Evolutionary conservation across 2,888 invertebrate species (phyloP).

Genomic region (Melanophora roralis): DNA sequence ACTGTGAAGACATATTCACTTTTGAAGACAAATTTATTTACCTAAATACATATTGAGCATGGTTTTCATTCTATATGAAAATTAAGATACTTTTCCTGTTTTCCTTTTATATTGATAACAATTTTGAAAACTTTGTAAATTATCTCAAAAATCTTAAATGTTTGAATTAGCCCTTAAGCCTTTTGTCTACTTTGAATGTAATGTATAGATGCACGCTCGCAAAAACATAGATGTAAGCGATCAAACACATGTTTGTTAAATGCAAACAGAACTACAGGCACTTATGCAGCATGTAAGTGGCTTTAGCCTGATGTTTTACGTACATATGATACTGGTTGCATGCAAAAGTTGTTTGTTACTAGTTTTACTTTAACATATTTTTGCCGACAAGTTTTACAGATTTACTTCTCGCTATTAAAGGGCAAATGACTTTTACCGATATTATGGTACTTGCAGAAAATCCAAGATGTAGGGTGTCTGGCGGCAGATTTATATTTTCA

Average conservation of each 20-base stretch:
- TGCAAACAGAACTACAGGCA: neutral
- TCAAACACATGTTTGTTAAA: neutral
- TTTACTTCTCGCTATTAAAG: no score
- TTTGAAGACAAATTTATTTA: no score
- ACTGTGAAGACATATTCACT: neutral
- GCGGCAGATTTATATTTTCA: no score
- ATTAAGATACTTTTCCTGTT: conserved; percentile 49
- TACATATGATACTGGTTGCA: conserved; percentile 27
- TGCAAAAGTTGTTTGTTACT: neutral
- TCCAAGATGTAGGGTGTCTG: no score
- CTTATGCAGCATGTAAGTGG: neutral
- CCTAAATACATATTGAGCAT: neutral
- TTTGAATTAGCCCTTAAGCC: conserved; percentile 34
- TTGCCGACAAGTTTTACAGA: no score
- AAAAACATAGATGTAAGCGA: neutral
- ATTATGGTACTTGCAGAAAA: no score
- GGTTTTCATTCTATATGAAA: conserved; percentile 21
- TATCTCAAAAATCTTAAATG: conserved; percentile 47
- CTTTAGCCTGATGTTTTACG: neutral
- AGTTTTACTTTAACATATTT: neutral
- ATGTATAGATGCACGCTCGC: neutral
- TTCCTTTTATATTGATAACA: conserved; percentile 40
- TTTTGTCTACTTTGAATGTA: conserved; percentile 20
- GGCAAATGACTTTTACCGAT: no score
- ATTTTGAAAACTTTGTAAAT: conserved; percentile 48